phyloP scores from a whole-genome alignment of 2,113 vertebrate genomes.

The Baryphthengus martii region DNA sequence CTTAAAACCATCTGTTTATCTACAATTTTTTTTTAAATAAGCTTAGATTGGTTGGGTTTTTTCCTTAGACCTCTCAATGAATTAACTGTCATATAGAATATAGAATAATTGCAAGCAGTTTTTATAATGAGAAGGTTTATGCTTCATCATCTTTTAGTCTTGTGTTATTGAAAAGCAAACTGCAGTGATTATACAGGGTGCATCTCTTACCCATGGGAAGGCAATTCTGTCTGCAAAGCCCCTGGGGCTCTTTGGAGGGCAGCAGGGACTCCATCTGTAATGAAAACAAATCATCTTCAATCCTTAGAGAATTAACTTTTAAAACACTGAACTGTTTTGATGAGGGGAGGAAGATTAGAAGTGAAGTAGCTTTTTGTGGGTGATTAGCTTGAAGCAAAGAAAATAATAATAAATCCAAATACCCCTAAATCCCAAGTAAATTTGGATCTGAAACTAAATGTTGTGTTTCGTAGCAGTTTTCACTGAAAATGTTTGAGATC shows the following conservation, averaged over 20 bases:
- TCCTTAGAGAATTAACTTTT: not conserved
- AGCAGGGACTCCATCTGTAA: not conserved
- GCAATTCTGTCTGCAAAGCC: not conserved
- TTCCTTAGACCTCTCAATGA: not conserved
- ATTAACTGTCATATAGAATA: not conserved
- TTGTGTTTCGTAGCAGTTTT: not conserved
- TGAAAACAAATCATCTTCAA: not conserved
- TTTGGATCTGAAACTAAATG: not conserved
- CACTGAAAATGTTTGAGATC: not conserved
- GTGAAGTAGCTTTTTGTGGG: not conserved
- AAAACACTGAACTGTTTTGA: not conserved
- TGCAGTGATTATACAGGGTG: rapidly evolving
- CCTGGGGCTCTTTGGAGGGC: not conserved
- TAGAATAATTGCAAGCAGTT: not conserved
- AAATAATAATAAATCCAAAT: not conserved
- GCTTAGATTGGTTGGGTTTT: not conserved
- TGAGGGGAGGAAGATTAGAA: too few relatives aligned
- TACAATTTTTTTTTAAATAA: not conserved
- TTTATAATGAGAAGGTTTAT: not conserved
- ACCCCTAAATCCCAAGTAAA: not conserved
- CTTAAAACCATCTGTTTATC: not conserved
- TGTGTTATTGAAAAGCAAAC: not conserved
- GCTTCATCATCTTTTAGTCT: not conserved
- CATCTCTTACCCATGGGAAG: not conserved
- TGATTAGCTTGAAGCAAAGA: not conserved